A percentile compares a stretch with the other conserved stretches of the same genome.
phyloP scores from a whole-genome alignment of 1,140 invertebrate species.

The Eulimnadia texana region DNA sequence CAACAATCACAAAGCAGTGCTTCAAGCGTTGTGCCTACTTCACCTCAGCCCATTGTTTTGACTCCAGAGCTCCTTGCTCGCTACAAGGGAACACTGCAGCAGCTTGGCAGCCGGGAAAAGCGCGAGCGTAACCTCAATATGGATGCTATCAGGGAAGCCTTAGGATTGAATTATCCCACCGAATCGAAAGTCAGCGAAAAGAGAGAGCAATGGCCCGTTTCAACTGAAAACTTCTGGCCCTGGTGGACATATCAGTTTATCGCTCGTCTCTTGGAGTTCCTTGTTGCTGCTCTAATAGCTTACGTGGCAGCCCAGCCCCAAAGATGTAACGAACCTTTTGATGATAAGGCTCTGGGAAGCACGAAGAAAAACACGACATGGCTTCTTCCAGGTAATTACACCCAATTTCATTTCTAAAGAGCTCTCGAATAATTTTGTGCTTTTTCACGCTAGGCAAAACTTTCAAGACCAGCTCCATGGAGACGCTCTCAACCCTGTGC shows the following conservation, averaged over 20 bases:
- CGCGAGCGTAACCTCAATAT: conserved; percentile 6
- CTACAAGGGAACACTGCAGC: not conserved
- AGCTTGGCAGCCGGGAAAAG: not conserved
- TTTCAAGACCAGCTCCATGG: conserved; percentile 4
- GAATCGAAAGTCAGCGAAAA: not conserved
- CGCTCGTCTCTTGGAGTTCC: conserved; percentile 63
- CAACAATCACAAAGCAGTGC: not conserved
- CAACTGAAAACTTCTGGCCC: conserved; percentile 44
- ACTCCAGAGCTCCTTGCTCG: conserved; percentile 12
- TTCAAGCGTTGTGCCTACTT: not conserved
- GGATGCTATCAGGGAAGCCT: not conserved
- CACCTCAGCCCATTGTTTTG: not conserved
- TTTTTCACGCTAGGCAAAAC: not conserved
- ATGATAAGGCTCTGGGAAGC: not conserved
- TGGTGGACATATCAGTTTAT: conserved; percentile 80
- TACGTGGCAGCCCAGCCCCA: conserved; percentile 53
- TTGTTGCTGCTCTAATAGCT: conserved; percentile 60
- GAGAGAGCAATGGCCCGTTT: conserved; percentile 11
- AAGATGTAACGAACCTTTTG: conserved; percentile 18
- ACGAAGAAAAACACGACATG: not conserved
- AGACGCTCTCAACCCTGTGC: conserved; percentile 13
- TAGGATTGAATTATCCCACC: not conserved
- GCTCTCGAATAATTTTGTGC: not conserved
- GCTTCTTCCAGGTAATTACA: not conserved
- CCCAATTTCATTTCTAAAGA: no score